Evolutionary conservation across 2,888 invertebrate genomes (phyloP), one percentile per base, ranked within the genome.

Genomic region (Cyclophora albipunctata): DNA sequence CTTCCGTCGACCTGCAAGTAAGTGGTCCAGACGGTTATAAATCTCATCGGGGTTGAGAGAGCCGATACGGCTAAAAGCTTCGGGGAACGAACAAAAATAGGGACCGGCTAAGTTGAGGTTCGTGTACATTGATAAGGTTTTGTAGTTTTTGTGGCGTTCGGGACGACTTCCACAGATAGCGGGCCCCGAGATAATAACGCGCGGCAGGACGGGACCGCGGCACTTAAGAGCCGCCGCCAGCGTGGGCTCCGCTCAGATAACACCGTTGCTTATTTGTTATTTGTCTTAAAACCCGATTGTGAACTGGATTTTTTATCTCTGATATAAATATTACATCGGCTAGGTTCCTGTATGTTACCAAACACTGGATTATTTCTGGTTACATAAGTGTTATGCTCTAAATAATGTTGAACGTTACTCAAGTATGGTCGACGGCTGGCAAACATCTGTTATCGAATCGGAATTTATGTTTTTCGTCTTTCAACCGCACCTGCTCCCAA

Each of bases 11-110:
- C 76, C 78, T 75, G 81, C 79, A 73, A 37, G 37, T 37, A 37
- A 79, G 82, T 72, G 79, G 74, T 75, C 71, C 77, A 75, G 75
- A 72, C 75, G 68, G 76, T 76, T 78, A 82, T 86, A 87, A 86
- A 87, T 86, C 81, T 78, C 69, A 51, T 49, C 63, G 67, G 70
- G 71, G 70, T 67, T 70, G 75, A 70, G 76, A 73, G 74, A 65
- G 62, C 69, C 69, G 84, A 86, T 88, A 86, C 74, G 81, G 80
- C 69, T 87, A 83, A 87, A 84, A 87, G 86, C 81, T 76, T 81
- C 78, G 75, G 60, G 66, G 77, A 72, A 71, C 60, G 63, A 71
- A 73, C 81, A 78, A 83, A 85, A 85, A 83, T 84, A 79, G 77
- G 78, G 80, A 63, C 74, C 75, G 73, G 66, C 70, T 86, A 88